Base-by-base conservation (phyloP, 2,113 vertebrate species). In the Fregata magnificens region DNA sequence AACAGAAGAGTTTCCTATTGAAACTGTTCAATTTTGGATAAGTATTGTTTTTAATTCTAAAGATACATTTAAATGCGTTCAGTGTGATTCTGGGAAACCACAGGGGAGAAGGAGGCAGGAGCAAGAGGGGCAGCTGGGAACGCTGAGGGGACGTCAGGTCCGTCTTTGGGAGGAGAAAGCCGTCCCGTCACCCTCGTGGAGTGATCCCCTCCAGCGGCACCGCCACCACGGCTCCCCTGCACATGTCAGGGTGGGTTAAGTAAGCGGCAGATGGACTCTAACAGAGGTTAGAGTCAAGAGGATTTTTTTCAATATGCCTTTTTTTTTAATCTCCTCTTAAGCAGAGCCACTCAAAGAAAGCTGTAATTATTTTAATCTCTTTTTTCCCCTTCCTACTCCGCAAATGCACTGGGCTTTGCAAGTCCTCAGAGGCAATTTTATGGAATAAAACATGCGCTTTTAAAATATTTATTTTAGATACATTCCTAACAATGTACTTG, bases 331-430 rank as follows among this genome's bases (percentile, higher is more conserved):
- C 79, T 94, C 29, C 53, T 88, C 84, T 92, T 95, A 88, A 96
- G 81, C 47, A 72, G 86, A 94, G 36, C 42, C 82, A 92, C 86
- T 96, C 93, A 96, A 97, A 95, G 96, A 92, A 95, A 95, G 82
- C 26, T 49, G 45, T 90, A 91, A 97, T 97, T 97, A 95, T 96
- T 97, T 96, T 92, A 92, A 70, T 96, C 50, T 88, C 55, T 79
- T 63, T 82, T 74, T 77, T 18, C 62, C 45, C 6, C 21, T 47
- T 72, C 28, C 38, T 44, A 15, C 38, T 76, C 36, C 7, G 16
- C 29, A 77, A 69, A 73, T 34, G n/a, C 69, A 53, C 31, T 76
- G 76, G 44, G 24, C n/a, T 59, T 93, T 40, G 8, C 16, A 77
- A 42, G 62, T 40, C 44, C 44, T 73, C 49, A 69, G 49, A 42